These are phyloP conservation scores for Epinephelus malabaricus DNA, from an alignment of 2,797 vertebrate genomes.

Conservation along the genomic window DNA sequence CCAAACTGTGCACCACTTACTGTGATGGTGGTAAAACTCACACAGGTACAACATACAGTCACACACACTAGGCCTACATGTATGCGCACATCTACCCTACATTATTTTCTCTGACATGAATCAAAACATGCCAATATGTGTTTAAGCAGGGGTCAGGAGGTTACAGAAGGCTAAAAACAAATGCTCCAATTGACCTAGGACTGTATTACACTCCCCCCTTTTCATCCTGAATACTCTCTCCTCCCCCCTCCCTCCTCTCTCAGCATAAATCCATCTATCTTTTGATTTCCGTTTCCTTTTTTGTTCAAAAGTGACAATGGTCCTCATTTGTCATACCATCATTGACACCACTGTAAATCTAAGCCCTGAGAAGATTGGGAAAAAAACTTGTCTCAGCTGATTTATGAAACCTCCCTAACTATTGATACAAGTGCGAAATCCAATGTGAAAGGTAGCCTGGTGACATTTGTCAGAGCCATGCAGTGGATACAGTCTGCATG, in stretches of 20 bases:
- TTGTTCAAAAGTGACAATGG: slow-evolving; percentile 59
- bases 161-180: slow-evolving; percentile 73
- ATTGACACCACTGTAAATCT: slow-evolving; percentile 83
- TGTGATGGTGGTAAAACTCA: slow-evolving; percentile 15
- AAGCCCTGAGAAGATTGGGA: slow-evolving; percentile 72
- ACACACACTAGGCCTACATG: neutral
- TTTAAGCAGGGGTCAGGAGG: slow-evolving; percentile 44
- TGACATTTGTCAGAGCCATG: slow-evolving; percentile 69
- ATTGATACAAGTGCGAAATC: slow-evolving; percentile 70
- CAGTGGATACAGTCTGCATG: slow-evolving; percentile 52
- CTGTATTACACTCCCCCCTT: slow-evolving; percentile 50
- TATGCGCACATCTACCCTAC: slow-evolving; percentile 1
- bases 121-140: slow-evolving; percentile 74
- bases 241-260: neutral
- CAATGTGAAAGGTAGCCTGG: slow-evolving; percentile 52
- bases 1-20: neutral
- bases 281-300: slow-evolving; percentile 37
- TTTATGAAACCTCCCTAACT: slow-evolving; percentile 70
- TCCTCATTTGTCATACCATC: slow-evolving; percentile 77
- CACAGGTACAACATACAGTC: neutral
- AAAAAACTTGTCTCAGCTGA: slow-evolving; percentile 68
- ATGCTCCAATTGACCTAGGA: slow-evolving; percentile 9
- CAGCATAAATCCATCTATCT: slow-evolving; percentile 46
- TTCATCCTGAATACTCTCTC: neutral
- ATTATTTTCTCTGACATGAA: slow-evolving; percentile 79